These are phyloP conservation scores for Melitaea cinxia DNA, from an alignment of 1,140 invertebrate species.

Conservation along the genomic window DNA sequence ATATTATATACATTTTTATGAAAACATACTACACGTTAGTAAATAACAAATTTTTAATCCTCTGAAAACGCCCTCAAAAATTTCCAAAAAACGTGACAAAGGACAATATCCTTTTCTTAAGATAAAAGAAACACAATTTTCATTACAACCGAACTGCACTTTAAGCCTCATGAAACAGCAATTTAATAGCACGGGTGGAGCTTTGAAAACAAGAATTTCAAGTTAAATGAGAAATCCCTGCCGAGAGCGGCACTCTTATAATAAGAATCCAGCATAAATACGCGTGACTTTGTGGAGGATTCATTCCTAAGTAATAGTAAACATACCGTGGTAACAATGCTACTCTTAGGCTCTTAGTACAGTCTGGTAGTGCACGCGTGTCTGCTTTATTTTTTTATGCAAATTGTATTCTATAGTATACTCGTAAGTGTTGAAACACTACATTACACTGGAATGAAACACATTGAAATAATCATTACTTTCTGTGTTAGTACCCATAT, in stretches of 20 bases:
- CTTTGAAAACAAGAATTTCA: slow-evolving; percentile 9
- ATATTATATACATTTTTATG: too few species aligned
- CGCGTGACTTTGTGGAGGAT: not conserved
- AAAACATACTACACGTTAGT: too few species aligned
- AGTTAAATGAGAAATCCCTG: slow-evolving; percentile 9
- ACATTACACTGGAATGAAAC: too few species aligned
- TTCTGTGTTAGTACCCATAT: too few species aligned
- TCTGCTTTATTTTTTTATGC: not conserved
- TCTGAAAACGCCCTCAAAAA: not conserved
- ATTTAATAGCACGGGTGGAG: slow-evolving; percentile 1
- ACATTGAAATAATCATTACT: too few species aligned
- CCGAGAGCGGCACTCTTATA: not conserved
- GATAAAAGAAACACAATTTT: slow-evolving; percentile 4
- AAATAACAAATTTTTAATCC: not conserved
- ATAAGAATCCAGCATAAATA: not conserved
- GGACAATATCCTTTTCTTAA: not conserved
- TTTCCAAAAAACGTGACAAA: not conserved
- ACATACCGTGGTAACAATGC: not conserved
- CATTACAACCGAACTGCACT: slow-evolving; percentile 1
- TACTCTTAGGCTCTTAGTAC: not conserved
- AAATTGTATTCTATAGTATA: not conserved
- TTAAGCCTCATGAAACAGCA: slow-evolving; percentile 4
- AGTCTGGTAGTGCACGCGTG: not conserved
- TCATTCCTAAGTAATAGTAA: not conserved
- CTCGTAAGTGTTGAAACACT: not conserved